These are phyloP conservation scores for Temnothorax longispinosus DNA, from an alignment of 1,140 invertebrate species.

Conservation along the genomic window DNA sequence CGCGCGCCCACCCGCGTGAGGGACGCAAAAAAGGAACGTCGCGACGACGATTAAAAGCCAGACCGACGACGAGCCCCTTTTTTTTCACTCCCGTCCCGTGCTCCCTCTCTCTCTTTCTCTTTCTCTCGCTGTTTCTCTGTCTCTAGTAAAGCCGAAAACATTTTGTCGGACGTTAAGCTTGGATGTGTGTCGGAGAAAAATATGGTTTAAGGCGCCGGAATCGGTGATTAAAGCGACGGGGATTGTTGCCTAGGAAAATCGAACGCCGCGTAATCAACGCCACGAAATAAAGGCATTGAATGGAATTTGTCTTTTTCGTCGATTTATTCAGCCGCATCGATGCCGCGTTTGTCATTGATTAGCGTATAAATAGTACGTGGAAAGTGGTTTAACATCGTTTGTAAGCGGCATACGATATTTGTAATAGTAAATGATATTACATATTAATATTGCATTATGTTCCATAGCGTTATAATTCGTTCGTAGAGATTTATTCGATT, in stretches of 20 bases:
- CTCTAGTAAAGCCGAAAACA: constrained; percentile 58
- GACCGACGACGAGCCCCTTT: constrained; percentile 55
- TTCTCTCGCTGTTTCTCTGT: not conserved
- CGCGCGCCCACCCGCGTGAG: constrained; percentile 33
- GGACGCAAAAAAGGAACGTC: constrained; percentile 65
- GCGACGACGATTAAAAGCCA: constrained; percentile 70
- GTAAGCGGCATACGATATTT: constrained; percentile 5
- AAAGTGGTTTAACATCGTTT: not conserved
- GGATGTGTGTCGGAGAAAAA: constrained; percentile 27
- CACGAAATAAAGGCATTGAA: not conserved
- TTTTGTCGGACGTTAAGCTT: constrained; percentile 55
- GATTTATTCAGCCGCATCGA: not conserved
- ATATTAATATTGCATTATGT: constrained; percentile 33
- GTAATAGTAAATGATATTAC: not conserved
- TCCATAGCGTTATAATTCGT: constrained; percentile 1
- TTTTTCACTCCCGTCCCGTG: constrained; percentile 47
- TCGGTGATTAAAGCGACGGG: constrained; percentile 41
- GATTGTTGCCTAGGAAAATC: constrained; percentile 18
- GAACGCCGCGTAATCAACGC: not conserved
- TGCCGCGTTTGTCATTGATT: not conserved
- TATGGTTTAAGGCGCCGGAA: constrained; percentile 38
- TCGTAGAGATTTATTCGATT: constrained; percentile 34
- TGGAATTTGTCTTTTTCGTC: not conserved
- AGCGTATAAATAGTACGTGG: constrained; percentile 2
- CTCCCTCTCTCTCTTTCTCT: not conserved